Base-by-base conservation (phyloP, 2,888 invertebrate genomes). In the Ectemnius continuus region DNA sequence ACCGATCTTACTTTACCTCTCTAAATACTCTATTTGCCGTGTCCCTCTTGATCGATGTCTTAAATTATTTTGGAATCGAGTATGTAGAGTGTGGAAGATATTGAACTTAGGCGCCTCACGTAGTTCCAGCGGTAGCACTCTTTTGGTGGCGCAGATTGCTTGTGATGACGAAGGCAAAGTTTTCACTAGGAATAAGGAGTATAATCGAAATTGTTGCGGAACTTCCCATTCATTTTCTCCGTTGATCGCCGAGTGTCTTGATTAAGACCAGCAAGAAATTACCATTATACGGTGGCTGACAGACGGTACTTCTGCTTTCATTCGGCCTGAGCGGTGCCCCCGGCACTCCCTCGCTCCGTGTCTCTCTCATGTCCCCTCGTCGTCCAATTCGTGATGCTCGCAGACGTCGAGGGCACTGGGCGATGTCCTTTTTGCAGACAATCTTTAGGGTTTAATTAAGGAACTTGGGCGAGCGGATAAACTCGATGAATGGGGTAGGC, bases 401-500 rank as follows among this genome's bases (percentile, higher is more conserved):
- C 66, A 73, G 74, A 79, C 72, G 73, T 68, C 70, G 76, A 73
- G 74, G 82, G 73, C 71, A 78, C 74, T 77, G 81, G 82, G 78
- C 86, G 90, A 89, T 90, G 90, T 88, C 87, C 89, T 90, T 90
- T 90, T 90, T 87, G 87, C 84, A 85, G 88, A 89, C 88, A 87
- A 89, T 90, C 90, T 90, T 90, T 87, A 86, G 86, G 86, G 88
- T 89, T 90, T 90, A 90, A 90, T 90, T 90, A 90, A 90, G 89
- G 88, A 89, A 89, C 88, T 90, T 84, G 87, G 85, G 76, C 81
- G 86, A 88, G 88, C 88, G 88, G 87, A 87, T 89, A 87, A 88
- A 86, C 84, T 86, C 87, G 84, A 88, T 90, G 90, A 90, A 90
- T 90, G 86, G 80, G 71, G 73, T 73, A 70, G 67, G 63, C 79